Conservation (phyloP, 1,140 invertebrate genomes). For the Hestina assimilis region DNA sequence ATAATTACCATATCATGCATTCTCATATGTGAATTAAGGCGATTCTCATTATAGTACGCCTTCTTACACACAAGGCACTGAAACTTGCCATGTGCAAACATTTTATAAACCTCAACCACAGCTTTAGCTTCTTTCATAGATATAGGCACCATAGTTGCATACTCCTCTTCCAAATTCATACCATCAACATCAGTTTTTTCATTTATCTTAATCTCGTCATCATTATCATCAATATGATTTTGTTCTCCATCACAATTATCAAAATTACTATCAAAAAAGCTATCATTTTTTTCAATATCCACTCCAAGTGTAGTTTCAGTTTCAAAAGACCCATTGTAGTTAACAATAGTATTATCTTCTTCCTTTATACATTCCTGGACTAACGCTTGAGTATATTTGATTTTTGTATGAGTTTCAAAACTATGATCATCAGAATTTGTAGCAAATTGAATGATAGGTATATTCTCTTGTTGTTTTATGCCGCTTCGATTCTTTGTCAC, state of each 20-base stretch:
- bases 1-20: slow-evolving; percentile 65
- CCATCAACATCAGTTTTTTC: slow-evolving; percentile 40
- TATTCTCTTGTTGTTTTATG: slow-evolving; percentile 31
- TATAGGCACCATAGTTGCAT: slow-evolving; percentile 53
- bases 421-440: slow-evolving; percentile 36
- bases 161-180: slow-evolving; percentile 53
- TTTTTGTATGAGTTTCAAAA: slow-evolving; percentile 28
- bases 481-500: slow-evolving; percentile 38
- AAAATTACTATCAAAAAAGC: slow-evolving; percentile 27
- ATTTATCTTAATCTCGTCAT: slow-evolving; percentile 2
- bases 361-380: slow-evolving; percentile 7
- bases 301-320: not conserved
- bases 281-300: slow-evolving; percentile 15
- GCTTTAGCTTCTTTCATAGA: slow-evolving; percentile 54
- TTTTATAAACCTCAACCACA: slow-evolving; percentile 55
- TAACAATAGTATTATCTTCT: slow-evolving; percentile 2
- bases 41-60: slow-evolving; percentile 47
- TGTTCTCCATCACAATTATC: slow-evolving; percentile 28
- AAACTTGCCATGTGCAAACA: slow-evolving; percentile 49
- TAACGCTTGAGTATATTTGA: slow-evolving; percentile 1
- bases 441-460: slow-evolving; percentile 47
- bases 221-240: slow-evolving; percentile 26
- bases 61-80: slow-evolving; percentile 49
- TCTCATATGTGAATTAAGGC: slow-evolving; percentile 48
- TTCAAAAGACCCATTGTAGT: not conserved